Base-by-base conservation (phyloP, 2,888 invertebrate species). In the Yponomeuta cagnagella region DNA sequence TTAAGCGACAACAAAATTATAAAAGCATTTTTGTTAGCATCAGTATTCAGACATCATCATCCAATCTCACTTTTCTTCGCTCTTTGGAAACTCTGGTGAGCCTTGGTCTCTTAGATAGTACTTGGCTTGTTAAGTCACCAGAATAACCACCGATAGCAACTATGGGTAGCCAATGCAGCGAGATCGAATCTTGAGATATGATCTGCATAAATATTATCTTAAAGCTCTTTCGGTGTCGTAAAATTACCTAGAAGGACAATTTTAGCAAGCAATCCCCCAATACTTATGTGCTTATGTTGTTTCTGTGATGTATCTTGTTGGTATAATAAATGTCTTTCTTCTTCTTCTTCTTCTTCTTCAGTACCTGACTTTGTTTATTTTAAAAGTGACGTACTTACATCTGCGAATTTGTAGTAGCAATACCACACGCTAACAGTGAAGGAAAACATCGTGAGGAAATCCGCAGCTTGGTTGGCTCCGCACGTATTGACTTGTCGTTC, bases 161-260 rank as follows among this genome's bases (percentile, higher is more conserved):
- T 4, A 58, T 58, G 52, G 52, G 52, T 58, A 58, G 15, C 52
- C 52, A 58, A 58, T 15, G 52, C 5, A 58, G 52, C 52, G 3
- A 58, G 52, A 58, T 58, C 52, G 52, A 58, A 58, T 58, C 52
- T 58, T 15, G 52, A 58, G 52, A 58, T 58, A 58, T 58, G 52
- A 58, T 58, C 52, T 58, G 52, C 52, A 58, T 58, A 58, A 58
- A 58, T 58, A 58, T 58, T 58, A 58, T 58, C 52, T 58, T 58
- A 58, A 58, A 58, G 52, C 52, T 58, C 52, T 58, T 58, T 12
- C 5, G 52, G 52, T 15, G 52, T 15, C 52, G 15, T 58, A 15
- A 12, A 58, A 12, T 58, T 58, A 15, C 3, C 12, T 15, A 58
- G 52, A 58, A 15, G 52, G 15, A 15, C 52, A 15, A 5, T 58